phyloP scores from a whole-genome alignment of 2,797 vertebrate genomes.

The Tamandua tetradactyla region DNA sequence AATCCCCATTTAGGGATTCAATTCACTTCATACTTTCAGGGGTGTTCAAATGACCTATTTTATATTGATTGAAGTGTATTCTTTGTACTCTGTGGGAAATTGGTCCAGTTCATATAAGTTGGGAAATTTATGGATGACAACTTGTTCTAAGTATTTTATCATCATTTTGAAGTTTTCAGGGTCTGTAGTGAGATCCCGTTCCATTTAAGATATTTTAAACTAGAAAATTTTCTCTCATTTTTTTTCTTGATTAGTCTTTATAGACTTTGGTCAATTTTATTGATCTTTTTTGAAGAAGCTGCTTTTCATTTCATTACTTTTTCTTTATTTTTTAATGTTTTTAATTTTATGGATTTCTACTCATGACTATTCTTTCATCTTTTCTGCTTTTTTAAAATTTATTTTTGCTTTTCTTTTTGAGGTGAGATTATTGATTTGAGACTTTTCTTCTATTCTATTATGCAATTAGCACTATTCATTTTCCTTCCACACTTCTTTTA shows the following conservation, averaged over 20 bases:
- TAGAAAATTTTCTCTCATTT: neutral
- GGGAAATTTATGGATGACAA: too few species aligned
- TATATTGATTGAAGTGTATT: neutral
- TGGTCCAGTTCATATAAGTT: neutral
- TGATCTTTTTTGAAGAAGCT: neutral
- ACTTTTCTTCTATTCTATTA: neutral
- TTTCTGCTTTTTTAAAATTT: too few species aligned
- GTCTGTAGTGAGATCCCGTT: neutral
- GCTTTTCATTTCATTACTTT: neutral
- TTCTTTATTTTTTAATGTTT: neutral
- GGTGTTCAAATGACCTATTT: neutral
- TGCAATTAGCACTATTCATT: neutral
- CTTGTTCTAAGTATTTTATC: too few species aligned
- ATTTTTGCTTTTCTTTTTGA: too few species aligned
- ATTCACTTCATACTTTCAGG: neutral
- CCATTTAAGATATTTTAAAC: neutral
- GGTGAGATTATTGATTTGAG: neutral
- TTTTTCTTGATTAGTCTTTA: neutral
- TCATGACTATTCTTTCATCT: too few species aligned
- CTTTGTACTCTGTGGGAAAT: neutral
- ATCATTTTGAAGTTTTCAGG: too few species aligned
- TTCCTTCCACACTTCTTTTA: neutral
- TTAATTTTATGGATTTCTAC: too few species aligned
- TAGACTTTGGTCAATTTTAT: neutral
- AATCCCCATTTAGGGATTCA: too few species aligned